phyloP scores from a whole-genome alignment of 37 sponge, comb jelly and placozoan genomes.

The Ianthella basta region DNA sequence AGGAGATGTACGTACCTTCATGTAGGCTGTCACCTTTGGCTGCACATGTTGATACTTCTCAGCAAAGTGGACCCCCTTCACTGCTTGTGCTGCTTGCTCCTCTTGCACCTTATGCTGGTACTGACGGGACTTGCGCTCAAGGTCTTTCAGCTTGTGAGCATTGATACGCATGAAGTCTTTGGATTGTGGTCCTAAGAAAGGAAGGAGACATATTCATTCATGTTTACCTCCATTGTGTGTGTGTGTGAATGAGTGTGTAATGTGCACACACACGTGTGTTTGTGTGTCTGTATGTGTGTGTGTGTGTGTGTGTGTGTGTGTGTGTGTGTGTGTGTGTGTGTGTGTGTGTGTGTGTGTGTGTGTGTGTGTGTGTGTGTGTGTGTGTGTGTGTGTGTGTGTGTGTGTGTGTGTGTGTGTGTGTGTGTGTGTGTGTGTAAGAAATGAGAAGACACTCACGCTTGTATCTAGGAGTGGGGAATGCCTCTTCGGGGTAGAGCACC shows the following conservation, averaged over 20 bases:
- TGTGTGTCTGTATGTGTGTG: neutral
- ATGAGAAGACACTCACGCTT: constrained; percentile 32
- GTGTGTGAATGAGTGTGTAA: too few relatives aligned
- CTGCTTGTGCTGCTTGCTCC: constrained; percentile 19
- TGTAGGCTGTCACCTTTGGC: constrained; percentile 53
- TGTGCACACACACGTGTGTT: neutral
- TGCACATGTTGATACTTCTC: constrained; percentile 65
- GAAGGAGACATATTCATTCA: neutral
- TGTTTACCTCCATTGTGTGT: neutral
- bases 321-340: too few relatives aligned
- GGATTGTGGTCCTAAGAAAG: constrained; percentile 3
- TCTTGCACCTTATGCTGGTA: constrained; percentile 8
- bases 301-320: neutral
- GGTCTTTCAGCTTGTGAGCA: constrained; percentile 28
- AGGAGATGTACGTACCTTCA: constrained; percentile 24
- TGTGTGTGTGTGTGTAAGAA: too few relatives aligned
- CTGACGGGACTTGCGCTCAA: constrained; percentile 15
- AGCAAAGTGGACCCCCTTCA: constrained; percentile 27
- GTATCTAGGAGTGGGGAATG: neutral
- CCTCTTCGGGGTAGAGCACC: constrained; percentile 32
- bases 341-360: too few relatives aligned
- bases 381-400: too few relatives aligned
- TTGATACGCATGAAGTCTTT: constrained; percentile 45
- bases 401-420: too few relatives aligned
- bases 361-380: too few relatives aligned